A percentile compares a stretch with the other conserved stretches of the same genome.
Conservation (phyloP, 1,140 invertebrate species). For the Ips nitidus region DNA sequence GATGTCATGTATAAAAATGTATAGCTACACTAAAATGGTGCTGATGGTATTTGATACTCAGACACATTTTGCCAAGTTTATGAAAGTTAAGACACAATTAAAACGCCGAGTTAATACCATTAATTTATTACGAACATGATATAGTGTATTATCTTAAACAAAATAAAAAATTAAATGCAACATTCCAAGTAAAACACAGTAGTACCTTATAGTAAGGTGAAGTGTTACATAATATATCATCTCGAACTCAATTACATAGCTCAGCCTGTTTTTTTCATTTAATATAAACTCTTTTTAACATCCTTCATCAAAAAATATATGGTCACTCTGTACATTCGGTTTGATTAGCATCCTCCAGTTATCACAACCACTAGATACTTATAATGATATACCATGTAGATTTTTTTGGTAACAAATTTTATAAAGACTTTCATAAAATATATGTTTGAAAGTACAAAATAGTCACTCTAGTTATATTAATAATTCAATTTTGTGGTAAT, state of each 20-base stretch:
- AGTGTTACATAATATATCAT: too few species aligned
- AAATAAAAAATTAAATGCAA: constrained; percentile 18
- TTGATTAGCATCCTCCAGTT: constrained; percentile 9
- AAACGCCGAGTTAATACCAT: background rate
- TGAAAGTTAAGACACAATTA: background rate
- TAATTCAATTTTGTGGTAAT: too few species aligned
- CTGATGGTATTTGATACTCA: too few species aligned
- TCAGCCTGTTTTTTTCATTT: too few species aligned
- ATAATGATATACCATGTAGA: background rate
- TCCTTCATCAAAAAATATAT: constrained; percentile 5
- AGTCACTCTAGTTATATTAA: background rate
- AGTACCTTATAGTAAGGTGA: too few species aligned
- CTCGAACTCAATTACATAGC: too few species aligned
- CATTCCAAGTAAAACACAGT: constrained; percentile 5
- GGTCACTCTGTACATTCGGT: constrained; percentile 1
- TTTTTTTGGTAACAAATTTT: constrained; percentile 12
- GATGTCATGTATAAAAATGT: too few species aligned
- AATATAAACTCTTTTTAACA: background rate
- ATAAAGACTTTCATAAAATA: constrained; percentile 7
- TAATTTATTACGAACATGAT: constrained; percentile 2
- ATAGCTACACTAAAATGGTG: too few species aligned
- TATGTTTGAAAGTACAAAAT: constrained; percentile 2
- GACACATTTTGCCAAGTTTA: too few species aligned
- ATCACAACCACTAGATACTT: constrained; percentile 5
- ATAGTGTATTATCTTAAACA: constrained; percentile 16